Percentiles rank a stretch among this genome's conserved stretches.
Evolutionary conservation across 2,113 vertebrate species (phyloP).

Genomic region (Ceuthmochares aereus): DNA sequence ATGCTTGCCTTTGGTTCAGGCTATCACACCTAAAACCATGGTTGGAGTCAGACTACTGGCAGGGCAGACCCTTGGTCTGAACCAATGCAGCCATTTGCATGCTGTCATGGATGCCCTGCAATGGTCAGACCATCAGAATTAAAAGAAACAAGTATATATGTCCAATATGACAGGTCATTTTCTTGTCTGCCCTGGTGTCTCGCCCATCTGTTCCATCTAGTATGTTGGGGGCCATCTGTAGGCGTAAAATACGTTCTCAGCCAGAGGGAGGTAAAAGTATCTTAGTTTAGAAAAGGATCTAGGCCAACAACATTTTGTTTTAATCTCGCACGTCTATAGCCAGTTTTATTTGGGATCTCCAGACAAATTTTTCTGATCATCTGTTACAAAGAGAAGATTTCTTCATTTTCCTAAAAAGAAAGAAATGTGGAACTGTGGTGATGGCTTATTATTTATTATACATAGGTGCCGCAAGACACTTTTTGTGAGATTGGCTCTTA

Average conservation of each 20-base stretch:
- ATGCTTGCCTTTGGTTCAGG: rapidly evolving
- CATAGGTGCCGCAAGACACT: neutral
- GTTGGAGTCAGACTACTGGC: neutral
- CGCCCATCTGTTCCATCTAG: neutral
- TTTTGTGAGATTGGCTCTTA: neutral
- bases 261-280: neutral
- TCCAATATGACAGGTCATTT: neutral
- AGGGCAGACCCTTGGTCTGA: rapidly evolving
- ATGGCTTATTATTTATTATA: neutral
- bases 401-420: neutral
- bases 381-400: neutral
- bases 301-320: neutral
- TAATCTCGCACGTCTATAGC: neutral
- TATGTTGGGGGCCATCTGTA: neutral
- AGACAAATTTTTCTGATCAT: neutral
- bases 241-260: neutral
- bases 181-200: neutral
- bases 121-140: neutral
- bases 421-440: neutral
- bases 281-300: neutral
- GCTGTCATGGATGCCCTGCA: neutral
- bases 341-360: neutral
- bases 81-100: neutral
- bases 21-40: rapidly evolving
- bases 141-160: neutral